Evolutionary conservation across 92 coral and sea anemone genomes (phyloP), one percentile per base, ranked within the genome.

Genomic region (Micromussa lordhowensis): DNA sequence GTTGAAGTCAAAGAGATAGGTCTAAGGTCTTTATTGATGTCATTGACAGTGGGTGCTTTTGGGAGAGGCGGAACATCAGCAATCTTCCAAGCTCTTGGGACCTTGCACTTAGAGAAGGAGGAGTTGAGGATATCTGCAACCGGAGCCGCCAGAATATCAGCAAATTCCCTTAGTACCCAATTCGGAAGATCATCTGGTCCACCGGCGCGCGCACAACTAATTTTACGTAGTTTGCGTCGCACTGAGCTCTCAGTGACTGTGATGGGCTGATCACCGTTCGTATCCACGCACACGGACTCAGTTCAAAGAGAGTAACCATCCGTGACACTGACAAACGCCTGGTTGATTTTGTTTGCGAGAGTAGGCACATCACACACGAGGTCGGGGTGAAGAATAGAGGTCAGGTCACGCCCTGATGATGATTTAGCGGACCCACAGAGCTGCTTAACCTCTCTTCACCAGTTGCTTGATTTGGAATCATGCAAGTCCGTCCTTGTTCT

Each of bases 101-200:
- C n/a, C n/a, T n/a, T n/a, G n/a, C n/a, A n/a, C n/a, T n/a, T n/a
- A n/a, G 61, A 26, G 83, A 87, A 93, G 21, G 92, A 90, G 70
- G 92, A 38, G 66, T 90, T 93, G 30, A 93, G 86, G 36, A 87
- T 84, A 29, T 77, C 80, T 31, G 93, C 89, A 73, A 84, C 55
- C 30, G 93, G 84, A n/a, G 89, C 79, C 18, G 95, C 93, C 57
- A 93, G 81, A 49, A 93, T 91, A 58, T 93, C 94, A n/a, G 95
- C 91, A 66, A 72, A 90, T 76, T 92, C 90, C 53, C 29, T 85
- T 22, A 92, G 75, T 15, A 84, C 79, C 87, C 94, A 92, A 77
- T 83, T 86, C n/a, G 93, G 91, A 26, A 86, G 87, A 40, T 87
- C 91, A 58, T 90, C 92, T 8, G 95, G 95, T 26, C 95, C 88